Percentiles rank a stretch among this genome's conserved stretches.
Evolutionary conservation across 1,140 invertebrate genomes (phyloP).

Genomic region (Akabosia matsudoensis): DNA sequence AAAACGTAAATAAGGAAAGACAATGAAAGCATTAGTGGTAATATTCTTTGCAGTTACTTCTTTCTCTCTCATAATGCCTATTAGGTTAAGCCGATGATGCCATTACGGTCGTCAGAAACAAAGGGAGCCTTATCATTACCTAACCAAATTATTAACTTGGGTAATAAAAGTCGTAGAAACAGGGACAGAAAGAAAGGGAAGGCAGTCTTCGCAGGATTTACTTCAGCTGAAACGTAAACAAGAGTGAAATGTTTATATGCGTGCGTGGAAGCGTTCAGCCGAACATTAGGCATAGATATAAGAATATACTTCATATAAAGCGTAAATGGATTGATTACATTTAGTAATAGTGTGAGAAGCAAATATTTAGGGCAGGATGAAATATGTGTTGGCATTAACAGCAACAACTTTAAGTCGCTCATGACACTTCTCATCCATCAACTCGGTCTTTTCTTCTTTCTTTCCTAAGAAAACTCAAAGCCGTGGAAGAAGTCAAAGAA

Average conservation of each 20-base stretch:
- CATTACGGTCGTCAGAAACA: too few species aligned
- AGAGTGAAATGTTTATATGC: neutral
- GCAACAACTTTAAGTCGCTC: slow-evolving; percentile 40
- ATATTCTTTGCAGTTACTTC: too few species aligned
- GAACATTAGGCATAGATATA: neutral
- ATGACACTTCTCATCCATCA: slow-evolving; percentile 38
- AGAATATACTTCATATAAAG: neutral
- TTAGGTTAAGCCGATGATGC: too few species aligned
- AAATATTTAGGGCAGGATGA: slow-evolving; percentile 40
- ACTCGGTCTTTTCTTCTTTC: slow-evolving; percentile 3
- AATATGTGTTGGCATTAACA: slow-evolving; percentile 40
- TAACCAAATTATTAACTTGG: neutral
- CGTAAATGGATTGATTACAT: slow-evolving; percentile 33
- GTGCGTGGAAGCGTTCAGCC: neutral
- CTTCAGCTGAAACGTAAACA: neutral
- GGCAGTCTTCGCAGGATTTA: neutral
- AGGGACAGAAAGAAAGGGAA: neutral
- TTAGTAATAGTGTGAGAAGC: slow-evolving; percentile 35
- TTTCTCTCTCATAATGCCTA: too few species aligned
- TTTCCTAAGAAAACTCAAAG: slow-evolving; percentile 16
- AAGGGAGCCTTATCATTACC: slow-evolving; percentile 1
- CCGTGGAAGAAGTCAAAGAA: neutral
- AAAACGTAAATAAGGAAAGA: too few species aligned
- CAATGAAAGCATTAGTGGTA: too few species aligned
- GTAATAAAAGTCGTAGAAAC: neutral